Base-by-base conservation (phyloP, 92 coral and sea anemone species). In the Anthopleura xanthogrammica region DNA sequence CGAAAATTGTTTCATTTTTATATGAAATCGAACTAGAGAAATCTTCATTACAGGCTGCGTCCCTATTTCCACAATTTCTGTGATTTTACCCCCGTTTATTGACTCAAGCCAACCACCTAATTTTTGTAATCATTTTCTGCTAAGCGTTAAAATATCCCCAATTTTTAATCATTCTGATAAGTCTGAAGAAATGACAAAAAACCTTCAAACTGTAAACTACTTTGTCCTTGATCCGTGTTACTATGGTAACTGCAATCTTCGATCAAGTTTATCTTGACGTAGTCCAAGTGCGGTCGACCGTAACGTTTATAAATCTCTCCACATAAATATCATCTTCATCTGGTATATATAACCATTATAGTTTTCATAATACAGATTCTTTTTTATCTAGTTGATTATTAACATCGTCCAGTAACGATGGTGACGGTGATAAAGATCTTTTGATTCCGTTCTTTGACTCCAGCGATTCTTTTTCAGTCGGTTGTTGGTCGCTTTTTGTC, bases 381-480 rank as follows among this genome's bases (percentile, higher is more conserved):
- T 41, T 62, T 64, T 19, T 41, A 60, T 36, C 16, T 50, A 72
- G 20, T 43, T 7, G 42, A 2, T 62, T 54, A 43, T 62, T 29
- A 5, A 41, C 24, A 42, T 42, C 56, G 54, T 46, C 70, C 1
- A 20, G 12, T 20, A 29, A 16, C 74, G 41, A 9, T 12, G 64
- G 22, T 80, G 46, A 20, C 11, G 83, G 70, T 20, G 83, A 65
- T 50, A 43, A 50, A n/a, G 83, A 60, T n/a, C 56, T 80, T 48
- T 68, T 48, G 54, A 29, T 29, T 29, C 43, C 72, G 40, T 65
- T 65, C 22, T 23, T 65, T 65, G 74, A 3, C 41, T 81, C 71
- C 19, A 22, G 20, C 11, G 84, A 12, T 22, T 80, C 83, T 23
- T 43, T 66, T 10, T 16, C 16, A 5, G 60, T 40, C 57, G 75